Percentiles rank a stretch among this genome's conserved stretches.
These are phyloP conservation scores for Pseudomugil gertrudae DNA, from an alignment of 2,797 vertebrate genomes.

Conservation along the genomic window DNA sequence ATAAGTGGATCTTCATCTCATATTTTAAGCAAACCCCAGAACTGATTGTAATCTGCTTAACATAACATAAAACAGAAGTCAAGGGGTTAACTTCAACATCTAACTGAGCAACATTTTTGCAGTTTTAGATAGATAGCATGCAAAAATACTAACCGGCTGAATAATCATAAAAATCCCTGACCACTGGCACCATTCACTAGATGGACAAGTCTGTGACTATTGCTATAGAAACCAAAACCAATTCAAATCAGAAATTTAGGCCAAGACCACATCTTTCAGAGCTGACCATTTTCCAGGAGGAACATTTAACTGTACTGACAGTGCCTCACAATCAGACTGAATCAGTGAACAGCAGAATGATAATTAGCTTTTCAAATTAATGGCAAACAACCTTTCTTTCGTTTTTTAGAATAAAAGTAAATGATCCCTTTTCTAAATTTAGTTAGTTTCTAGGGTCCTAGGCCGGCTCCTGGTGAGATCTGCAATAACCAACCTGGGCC, in stretches of 20 bases:
- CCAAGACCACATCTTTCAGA: slow-evolving; percentile 61
- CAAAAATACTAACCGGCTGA: slow-evolving; percentile 27
- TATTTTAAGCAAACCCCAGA: slow-evolving; percentile 27
- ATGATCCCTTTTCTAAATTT: too few species aligned
- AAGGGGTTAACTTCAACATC: slow-evolving; percentile 1
- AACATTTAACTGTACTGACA: slow-evolving; percentile 51
- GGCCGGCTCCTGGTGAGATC: too few species aligned
- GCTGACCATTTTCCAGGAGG: slow-evolving; percentile 54
- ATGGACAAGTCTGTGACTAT: slow-evolving; percentile 55
- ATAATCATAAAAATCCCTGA: slow-evolving; percentile 57
- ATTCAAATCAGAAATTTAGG: slow-evolving; percentile 58
- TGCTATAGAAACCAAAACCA: slow-evolving; percentile 72
- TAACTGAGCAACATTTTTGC: slow-evolving; percentile 11
- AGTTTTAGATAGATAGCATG: slow-evolving; percentile 4
- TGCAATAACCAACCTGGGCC: too few species aligned
- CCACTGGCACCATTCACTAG: slow-evolving; percentile 45
- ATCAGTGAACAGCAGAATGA: slow-evolving; percentile 30
- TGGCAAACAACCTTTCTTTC: too few species aligned
- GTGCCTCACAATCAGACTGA: slow-evolving; percentile 42
- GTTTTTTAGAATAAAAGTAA: too few species aligned
- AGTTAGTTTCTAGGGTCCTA: too few species aligned
- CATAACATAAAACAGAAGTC: slow-evolving; percentile 20
- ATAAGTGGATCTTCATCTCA: slow-evolving; percentile 33
- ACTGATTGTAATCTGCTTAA: slow-evolving; percentile 28
- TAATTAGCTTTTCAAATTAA: slow-evolving; percentile 10